Evolutionary conservation across 2,888 invertebrate species (phyloP), one percentile per base, ranked within the genome.

Genomic region (Xylophagus ater): DNA sequence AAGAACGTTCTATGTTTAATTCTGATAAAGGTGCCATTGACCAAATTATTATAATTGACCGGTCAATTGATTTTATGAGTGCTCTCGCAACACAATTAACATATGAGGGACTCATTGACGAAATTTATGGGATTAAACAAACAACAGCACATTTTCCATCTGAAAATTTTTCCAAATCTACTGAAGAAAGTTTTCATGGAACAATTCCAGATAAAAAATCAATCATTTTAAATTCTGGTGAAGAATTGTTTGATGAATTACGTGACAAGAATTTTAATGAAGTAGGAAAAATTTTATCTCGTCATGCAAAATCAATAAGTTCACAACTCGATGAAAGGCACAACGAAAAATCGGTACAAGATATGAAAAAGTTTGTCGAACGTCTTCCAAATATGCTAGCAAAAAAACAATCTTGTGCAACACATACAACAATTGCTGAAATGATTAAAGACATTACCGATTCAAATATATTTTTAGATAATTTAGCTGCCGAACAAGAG

Each of bases 41-140:
- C 60, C 86, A 87, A 58, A 70, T 97, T 42, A 68, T 98, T 6
- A 65, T 98, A 31, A 67, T 98, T 2, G 98, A 99, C 64, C 72
- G 98, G 18, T 79, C 81, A 29, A 74, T 93, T 3, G 98, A 99
- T 70, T 74, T 93, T 37, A 73, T 97, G 33, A 87, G 92, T 32
- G 88, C 93, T 1, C 69, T 98, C 53, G 80, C 88, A 1, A 93
- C 93, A 0, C 98, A 97, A 57, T 73, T 96, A 23, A 97, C 97
- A 0, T 98, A 97, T 54, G 96, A 96, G 64, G 98, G 97, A 3
- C 72, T 98, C 6, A 87, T 98, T 47, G 98, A 98, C 66, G 96
- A 97, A 62, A 74, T 92, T 41, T 96, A 82, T 65, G 84, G 85
- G 23, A 87, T 96, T 42, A 81, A 80, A 50, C 78, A 73, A 51